Conservation (phyloP, 1,140 invertebrate species). For the Rhynchophorus ferrugineus region DNA sequence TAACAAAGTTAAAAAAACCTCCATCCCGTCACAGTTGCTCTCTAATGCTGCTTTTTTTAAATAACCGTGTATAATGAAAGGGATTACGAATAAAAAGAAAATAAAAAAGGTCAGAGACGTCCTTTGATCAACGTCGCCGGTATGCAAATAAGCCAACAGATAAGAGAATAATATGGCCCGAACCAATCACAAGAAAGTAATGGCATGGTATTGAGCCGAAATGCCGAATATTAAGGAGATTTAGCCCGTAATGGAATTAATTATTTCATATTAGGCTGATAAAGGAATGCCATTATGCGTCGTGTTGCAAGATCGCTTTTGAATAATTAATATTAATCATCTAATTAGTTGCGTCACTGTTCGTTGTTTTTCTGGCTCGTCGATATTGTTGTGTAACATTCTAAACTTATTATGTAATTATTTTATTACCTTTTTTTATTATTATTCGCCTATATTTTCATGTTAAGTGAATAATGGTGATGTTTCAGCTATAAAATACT, state of each 20-base stretch:
- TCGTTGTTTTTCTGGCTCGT: too few species aligned
- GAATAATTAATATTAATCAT: too few species aligned
- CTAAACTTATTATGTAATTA: too few species aligned
- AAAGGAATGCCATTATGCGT: background rate
- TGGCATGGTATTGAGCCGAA: slow-evolving; percentile 35
- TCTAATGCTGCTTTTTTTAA: background rate
- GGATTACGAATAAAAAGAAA: background rate
- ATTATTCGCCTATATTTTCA: too few species aligned
- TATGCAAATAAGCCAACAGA: slow-evolving; percentile 36
- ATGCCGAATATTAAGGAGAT: slow-evolving; percentile 9
- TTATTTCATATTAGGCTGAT: background rate
- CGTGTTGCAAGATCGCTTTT: background rate
- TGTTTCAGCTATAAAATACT: too few species aligned
- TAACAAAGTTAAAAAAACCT: too few species aligned
- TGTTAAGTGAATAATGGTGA: too few species aligned
- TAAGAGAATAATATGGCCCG: slow-evolving; percentile 33
- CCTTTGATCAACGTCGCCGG: slow-evolving; percentile 16
- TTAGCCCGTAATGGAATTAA: background rate
- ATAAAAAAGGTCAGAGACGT: background rate
- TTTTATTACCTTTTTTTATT: too few species aligned
- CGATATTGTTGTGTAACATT: too few species aligned
- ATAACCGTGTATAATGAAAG: background rate
- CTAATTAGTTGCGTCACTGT: too few species aligned
- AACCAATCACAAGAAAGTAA: slow-evolving; percentile 37
- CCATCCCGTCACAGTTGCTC: too few species aligned